Base-by-base conservation (phyloP, 2,797 vertebrate genomes). In the Arrhamphus sclerolepis region DNA sequence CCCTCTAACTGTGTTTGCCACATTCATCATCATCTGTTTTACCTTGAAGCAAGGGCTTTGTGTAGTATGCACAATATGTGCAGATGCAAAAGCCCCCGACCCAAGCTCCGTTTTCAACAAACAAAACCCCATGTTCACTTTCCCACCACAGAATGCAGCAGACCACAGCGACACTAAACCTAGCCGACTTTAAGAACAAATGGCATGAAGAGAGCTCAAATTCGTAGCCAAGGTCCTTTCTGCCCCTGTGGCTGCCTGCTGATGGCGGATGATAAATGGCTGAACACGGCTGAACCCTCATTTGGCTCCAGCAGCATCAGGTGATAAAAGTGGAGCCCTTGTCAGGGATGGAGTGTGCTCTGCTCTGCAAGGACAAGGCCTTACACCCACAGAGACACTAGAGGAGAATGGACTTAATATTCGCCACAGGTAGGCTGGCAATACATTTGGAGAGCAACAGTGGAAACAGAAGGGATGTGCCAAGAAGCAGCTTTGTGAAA, bases 341-440 rank as follows among this genome's bases (percentile, higher is more conserved):
- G 85, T 88, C 86, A 69, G 86, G 78, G 74, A 83, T 84, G 80
- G 85, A 81, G 83, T 75, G 77, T 48, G 63, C 65, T 78, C 65
- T 43, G 77, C 71, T 78, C 75, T 70, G 83, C 89, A 91, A 91
- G 90, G 90, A 91, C 89, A 74, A 87, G 89, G 86, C 85, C 83
- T 86, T 78, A 82, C 84, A 78, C 80, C 78, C 56, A 75, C 66
- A 2, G 74, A 77, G 76, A 58, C 66, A 28, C 71, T 39, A 28
- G 51, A 75, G 75, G 78, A 84, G 78, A 70, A 46, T 38, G 28
- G 65, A 82, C 77, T 88, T 87, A 77, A 87, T 81, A 89, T 89
- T 84, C 82, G 82, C 60, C 40, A 66, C 80, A 69, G 78, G 73
- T 56, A 70, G 53, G 62, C 44, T 41, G 46, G 72, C 39, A 21